These are phyloP conservation scores for Anthonomus grandis DNA, from an alignment of 1,140 invertebrate species.

Conservation along the genomic window DNA sequence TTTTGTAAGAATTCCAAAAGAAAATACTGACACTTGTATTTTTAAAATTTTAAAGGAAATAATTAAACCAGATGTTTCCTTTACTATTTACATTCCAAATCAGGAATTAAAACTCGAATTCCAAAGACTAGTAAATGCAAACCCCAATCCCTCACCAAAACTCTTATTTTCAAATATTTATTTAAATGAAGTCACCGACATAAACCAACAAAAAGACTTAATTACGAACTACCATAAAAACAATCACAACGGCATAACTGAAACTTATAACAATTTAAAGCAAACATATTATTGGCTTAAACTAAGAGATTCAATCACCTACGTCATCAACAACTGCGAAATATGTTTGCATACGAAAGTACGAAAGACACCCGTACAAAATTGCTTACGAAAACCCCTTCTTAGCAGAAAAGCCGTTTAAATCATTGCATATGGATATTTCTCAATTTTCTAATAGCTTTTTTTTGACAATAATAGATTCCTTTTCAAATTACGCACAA, in stretches of 20 bases:
- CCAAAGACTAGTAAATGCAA: background rate
- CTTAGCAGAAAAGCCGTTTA: too few species aligned
- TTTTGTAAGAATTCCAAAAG: background rate
- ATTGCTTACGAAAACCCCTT: slow-evolving; percentile 11
- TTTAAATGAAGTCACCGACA: slow-evolving; percentile 1
- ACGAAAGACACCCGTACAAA: slow-evolving; percentile 18
- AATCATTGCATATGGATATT: too few species aligned
- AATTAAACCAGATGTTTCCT: background rate
- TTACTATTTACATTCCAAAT: slow-evolving; percentile 7
- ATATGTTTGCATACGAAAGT: slow-evolving; percentile 19
- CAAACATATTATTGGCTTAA: slow-evolving; percentile 23
- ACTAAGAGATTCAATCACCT: slow-evolving; percentile 7
- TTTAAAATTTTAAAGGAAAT: slow-evolving; percentile 4
- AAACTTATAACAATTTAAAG: slow-evolving; percentile 24
- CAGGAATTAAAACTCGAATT: background rate
- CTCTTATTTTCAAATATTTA: background rate
- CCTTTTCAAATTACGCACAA: slow-evolving; percentile 23
- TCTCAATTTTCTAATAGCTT: slow-evolving; percentile 30
- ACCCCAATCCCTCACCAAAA: too few species aligned
- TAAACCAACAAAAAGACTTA: slow-evolving; percentile 3
- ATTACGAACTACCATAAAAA: slow-evolving; percentile 14
- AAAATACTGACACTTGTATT: background rate
- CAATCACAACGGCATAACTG: slow-evolving; percentile 21
- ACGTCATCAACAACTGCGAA: slow-evolving; percentile 22
- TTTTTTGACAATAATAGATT: slow-evolving; percentile 32